Percentiles rank a stretch among this genome's conserved stretches.
phyloP scores from a whole-genome alignment of 1,140 invertebrate genomes.

The Araneus ventricosus region DNA sequence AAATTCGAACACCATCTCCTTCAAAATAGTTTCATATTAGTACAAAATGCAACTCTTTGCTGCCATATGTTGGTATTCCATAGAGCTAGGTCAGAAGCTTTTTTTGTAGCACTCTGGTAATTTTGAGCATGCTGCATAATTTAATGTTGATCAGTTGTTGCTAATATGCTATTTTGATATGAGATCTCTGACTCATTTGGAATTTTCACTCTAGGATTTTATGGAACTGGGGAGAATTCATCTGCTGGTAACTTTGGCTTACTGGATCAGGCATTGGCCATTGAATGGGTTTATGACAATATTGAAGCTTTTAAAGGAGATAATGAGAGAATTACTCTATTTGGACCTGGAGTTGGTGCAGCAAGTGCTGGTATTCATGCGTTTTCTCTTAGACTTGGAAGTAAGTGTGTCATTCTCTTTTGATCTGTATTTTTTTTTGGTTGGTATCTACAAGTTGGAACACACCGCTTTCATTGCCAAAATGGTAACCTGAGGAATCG shows the following conservation, averaged over 20 bases:
- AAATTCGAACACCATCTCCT: too few species aligned
- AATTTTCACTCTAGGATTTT: conserved; percentile 85
- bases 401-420: conserved; percentile 51
- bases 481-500: too few species aligned
- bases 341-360: conserved; percentile 95
- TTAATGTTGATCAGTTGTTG: too few species aligned
- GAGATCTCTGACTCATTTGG: neutral
- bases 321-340: conserved; percentile 91
- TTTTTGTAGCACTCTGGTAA: too few species aligned
- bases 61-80: too few species aligned
- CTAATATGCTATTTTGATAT: too few species aligned
- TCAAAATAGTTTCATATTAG: too few species aligned
- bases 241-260: conserved; percentile 99
- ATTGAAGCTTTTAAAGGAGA: conserved; percentile 95
- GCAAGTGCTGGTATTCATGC: conserved; percentile 93
- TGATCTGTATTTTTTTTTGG: neutral
- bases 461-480: too few species aligned
- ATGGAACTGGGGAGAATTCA: conserved; percentile 94
- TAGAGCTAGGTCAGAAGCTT: too few species aligned
- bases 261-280: conserved; percentile 93
- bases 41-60: too few species aligned
- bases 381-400: conserved; percentile 76
- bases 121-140: too few species aligned
- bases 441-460: too few species aligned
- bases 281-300: conserved; percentile 95